Evolutionary conservation across 2,797 vertebrate species (phyloP), one percentile per base, ranked within the genome.

Genomic region (Acestrorhynchus altus): DNA sequence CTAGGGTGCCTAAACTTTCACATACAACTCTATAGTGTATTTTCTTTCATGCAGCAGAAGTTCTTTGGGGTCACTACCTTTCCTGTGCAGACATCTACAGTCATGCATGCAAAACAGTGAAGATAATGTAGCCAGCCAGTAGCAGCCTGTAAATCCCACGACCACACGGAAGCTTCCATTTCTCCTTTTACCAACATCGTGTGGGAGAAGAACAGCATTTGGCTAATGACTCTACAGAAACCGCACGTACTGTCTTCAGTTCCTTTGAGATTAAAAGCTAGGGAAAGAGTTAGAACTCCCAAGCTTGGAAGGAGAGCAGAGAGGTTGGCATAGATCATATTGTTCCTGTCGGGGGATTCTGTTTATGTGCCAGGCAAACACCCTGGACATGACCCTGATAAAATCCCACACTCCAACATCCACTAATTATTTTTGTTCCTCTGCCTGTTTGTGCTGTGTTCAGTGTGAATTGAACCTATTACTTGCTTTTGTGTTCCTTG

Each of bases 201-300:
- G 26, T 80, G 67, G 42, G 52, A 15, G 26, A 20, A 40, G 47
- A 51, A 49, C 35, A 49, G 28, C 39, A 70, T 70, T 31, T 74
- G 24, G 61, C 71, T 67, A 68, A 74, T 69, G 16, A 63, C 64
- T 46, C 77, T 18, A 1, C 61, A 31, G 56, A 65, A 46, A 72
- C 64, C 42, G 42, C 63, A 49, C 57, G 49, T 8, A 59, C 49
- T 71, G 57, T 49, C 67, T 51, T 35, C 20, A 26, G 64, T 6
- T 47, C 13, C 64, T 47, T 15, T 47, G 40, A 42, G 42, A n/a
- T 4, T 1, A 49, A 24, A 13, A 20, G 44, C 42, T 49, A 31
- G 7, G 35, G 66, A 18, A 70, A 26, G 28, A 20, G 16, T 66
- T 51, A 16, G 26, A n/a, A 18, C 42, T 57, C 42, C 42, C 9